Conservation (phyloP, 2,888 invertebrate species). For the Apamea anceps region DNA sequence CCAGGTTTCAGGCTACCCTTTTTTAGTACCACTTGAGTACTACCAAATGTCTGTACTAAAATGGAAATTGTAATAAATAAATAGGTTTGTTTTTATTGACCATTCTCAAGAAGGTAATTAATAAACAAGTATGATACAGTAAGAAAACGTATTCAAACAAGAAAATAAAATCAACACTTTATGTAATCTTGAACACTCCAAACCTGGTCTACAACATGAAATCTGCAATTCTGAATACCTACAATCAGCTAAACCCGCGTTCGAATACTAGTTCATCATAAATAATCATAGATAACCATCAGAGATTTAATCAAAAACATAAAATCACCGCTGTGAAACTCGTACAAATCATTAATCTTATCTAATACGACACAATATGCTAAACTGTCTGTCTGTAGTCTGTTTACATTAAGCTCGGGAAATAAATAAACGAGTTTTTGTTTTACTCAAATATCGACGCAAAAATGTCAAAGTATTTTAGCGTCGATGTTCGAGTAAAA, state of each 20-base stretch:
- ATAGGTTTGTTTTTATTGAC: background rate
- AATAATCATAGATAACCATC: slow-evolving; percentile 45
- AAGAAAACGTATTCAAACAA: background rate
- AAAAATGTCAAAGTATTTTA: background rate
- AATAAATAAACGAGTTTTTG: background rate
- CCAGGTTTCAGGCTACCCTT: no score
- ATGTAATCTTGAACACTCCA: background rate
- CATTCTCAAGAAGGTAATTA: background rate
- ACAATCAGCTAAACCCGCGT: slow-evolving; percentile 11
- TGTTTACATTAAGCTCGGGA: slow-evolving; percentile 13
- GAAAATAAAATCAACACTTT: background rate
- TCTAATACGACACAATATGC: slow-evolving; percentile 47
- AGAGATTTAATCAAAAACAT: slow-evolving; percentile 48
- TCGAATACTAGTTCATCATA: slow-evolving; percentile 41
- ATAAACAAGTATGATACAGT: background rate
- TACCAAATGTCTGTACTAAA: no score
- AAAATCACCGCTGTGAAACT: slow-evolving; percentile 53
- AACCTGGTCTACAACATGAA: background rate
- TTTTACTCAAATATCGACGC: background rate
- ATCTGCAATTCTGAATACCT: slow-evolving; percentile 31
- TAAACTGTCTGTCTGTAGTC: slow-evolving; percentile 47
- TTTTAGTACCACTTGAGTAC: no score
- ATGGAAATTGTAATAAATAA: no score
- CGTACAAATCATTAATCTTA: slow-evolving; percentile 48
- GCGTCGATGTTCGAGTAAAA: no score